Percentiles rank a stretch among this genome's conserved stretches.
Evolutionary conservation across 1,140 invertebrate genomes (phyloP).

Genomic region (Philopotamus ludificatus): DNA sequence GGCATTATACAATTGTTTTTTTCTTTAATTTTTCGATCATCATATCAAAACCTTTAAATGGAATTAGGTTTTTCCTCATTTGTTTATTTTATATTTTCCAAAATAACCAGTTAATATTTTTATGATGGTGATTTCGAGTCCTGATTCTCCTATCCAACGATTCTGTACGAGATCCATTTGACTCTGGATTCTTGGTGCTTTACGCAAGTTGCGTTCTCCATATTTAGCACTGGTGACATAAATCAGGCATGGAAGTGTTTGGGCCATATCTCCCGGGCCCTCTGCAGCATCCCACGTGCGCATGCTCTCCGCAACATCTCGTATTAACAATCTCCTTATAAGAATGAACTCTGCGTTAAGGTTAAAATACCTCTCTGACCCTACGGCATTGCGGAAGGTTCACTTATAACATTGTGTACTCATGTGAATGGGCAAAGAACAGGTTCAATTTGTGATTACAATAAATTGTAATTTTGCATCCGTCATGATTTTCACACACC

Average conservation of each 20-base stretch:
- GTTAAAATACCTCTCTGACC: slow-evolving; percentile 37
- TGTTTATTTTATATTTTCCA: too few species aligned
- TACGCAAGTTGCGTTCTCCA: too few species aligned
- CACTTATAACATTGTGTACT: slow-evolving; percentile 30
- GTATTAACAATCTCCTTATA: slow-evolving; percentile 36
- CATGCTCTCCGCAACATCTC: slow-evolving; percentile 28
- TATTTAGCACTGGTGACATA: too few species aligned
- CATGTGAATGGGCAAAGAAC: slow-evolving; percentile 27
- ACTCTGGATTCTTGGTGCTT: too few species aligned
- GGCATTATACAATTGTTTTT: too few species aligned
- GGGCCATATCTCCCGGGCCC: slow-evolving; percentile 2
- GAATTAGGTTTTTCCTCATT: too few species aligned
- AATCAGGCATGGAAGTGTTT: slow-evolving; percentile 18
- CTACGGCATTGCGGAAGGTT: slow-evolving; percentile 26
- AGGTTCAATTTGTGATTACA: slow-evolving; percentile 38
- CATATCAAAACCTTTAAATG: too few species aligned
- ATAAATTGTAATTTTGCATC: slow-evolving; percentile 31
- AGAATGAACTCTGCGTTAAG: slow-evolving; percentile 33
- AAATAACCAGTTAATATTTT: too few species aligned
- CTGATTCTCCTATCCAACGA: too few species aligned
- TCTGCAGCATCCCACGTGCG: slow-evolving; percentile 27
- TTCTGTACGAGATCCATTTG: too few species aligned
- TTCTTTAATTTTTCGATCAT: too few species aligned
- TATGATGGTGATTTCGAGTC: too few species aligned
- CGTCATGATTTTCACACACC: slow-evolving; percentile 21